A percentile compares a stretch with the other conserved stretches of the same genome.
Evolutionary conservation across 2,797 vertebrate genomes (phyloP).

Genomic region (Darevskia mixta): DNA sequence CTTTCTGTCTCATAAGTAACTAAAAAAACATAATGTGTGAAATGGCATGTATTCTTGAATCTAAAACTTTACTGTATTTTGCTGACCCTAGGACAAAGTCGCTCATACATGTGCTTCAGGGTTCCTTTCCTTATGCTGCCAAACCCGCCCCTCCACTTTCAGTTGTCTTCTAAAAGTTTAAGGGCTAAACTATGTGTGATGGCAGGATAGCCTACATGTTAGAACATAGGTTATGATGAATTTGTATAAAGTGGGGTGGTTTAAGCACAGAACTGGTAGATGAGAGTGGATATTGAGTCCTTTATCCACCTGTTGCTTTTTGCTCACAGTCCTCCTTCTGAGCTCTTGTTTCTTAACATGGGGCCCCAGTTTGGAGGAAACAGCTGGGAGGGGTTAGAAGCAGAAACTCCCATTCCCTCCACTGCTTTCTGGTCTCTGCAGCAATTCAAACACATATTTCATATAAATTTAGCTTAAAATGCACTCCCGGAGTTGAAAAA

Average conservation of each 20-base stretch:
- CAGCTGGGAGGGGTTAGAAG: background rate
- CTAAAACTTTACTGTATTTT: background rate
- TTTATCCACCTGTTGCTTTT: background rate
- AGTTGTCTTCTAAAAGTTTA: fast-evolving
- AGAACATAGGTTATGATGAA: background rate
- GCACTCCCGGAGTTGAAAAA: background rate
- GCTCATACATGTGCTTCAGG: background rate
- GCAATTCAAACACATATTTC: background rate
- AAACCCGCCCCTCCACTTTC: background rate
- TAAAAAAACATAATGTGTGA: background rate
- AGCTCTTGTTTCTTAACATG: background rate
- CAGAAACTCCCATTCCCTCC: background rate
- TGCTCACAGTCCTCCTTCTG: background rate
- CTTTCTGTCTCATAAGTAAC: background rate
- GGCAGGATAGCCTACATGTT: background rate
- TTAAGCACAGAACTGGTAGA: background rate
- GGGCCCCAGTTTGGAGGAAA: background rate
- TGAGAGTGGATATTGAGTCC: background rate
- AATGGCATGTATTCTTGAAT: background rate
- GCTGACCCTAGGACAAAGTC: background rate
- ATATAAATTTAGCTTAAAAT: background rate
- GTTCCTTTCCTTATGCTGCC: background rate
- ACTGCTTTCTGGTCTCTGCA: background rate
- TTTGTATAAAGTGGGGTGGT: background rate
- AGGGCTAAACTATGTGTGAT: background rate